Conservation (phyloP, 2,113 vertebrate species). For the Thryonomys swinderianus region DNA sequence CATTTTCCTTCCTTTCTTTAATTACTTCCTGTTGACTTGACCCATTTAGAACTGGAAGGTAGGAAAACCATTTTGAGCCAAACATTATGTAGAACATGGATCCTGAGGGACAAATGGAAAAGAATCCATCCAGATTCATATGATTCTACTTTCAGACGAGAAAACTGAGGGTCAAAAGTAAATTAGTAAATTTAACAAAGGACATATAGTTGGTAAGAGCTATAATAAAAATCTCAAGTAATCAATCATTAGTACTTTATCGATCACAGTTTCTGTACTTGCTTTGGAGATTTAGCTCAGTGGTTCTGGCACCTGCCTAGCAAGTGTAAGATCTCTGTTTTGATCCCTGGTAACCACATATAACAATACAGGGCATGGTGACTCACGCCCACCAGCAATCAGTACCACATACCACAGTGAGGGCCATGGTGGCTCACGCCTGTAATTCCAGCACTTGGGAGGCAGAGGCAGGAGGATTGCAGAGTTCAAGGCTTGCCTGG, state of each 20-base stretch:
- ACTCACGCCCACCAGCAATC: too few species aligned
- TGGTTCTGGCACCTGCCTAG: too few species aligned
- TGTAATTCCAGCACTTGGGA: too few species aligned
- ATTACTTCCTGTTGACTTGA: neutral
- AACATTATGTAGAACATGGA: neutral
- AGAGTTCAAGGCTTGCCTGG: too few species aligned
- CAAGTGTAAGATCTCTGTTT: too few species aligned
- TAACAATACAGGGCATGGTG: too few species aligned
- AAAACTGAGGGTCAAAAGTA: constrained; percentile 27
- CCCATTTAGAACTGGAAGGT: neutral
- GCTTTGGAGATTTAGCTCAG: too few species aligned
- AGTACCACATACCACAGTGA: too few species aligned
- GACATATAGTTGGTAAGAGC: neutral
- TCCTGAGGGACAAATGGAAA: neutral
- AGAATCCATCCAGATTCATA: neutral
- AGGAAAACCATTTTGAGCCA: neutral
- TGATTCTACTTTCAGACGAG: neutral
- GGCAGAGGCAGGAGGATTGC: too few species aligned
- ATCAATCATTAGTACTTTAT: constrained; percentile 18
- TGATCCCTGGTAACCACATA: too few species aligned
- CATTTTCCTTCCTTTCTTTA: neutral
- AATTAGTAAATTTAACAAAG: constrained; percentile 32
- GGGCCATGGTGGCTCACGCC: too few species aligned
- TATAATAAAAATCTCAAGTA: constrained; percentile 48
- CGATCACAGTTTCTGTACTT: too few species aligned